A percentile compares a stretch with the other conserved stretches of the same genome.
These are phyloP conservation scores for Meloe dianella DNA, from an alignment of 2,888 invertebrate genomes.

Conservation along the genomic window DNA sequence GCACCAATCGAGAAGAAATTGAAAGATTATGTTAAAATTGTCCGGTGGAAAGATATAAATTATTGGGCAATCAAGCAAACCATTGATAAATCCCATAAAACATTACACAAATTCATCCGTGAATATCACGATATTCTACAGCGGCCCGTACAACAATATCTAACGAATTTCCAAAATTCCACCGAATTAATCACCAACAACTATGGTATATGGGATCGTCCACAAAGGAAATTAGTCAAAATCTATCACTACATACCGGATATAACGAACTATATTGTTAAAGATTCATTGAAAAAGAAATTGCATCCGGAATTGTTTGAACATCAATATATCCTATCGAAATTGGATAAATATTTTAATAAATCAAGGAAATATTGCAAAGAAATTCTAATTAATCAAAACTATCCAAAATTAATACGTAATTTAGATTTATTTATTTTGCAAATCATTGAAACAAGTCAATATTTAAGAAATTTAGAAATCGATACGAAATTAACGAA, in stretches of 20 bases:
- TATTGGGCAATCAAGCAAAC: constrained; percentile 93
- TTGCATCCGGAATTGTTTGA: constrained; percentile 17
- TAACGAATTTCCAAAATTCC: constrained; percentile 54
- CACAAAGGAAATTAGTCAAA: constrained; percentile 61
- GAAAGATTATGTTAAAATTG: constrained; percentile 92
- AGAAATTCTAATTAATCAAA: constrained; percentile 62
- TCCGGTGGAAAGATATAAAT: constrained; percentile 92
- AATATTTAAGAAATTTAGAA: constrained; percentile 71
- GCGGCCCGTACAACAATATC: constrained; percentile 60
- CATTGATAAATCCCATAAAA: constrained; percentile 86
- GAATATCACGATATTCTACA: constrained; percentile 75
- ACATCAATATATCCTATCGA: constrained; percentile 29
- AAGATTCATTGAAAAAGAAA: constrained; percentile 39
- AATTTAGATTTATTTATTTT: constrained; percentile 71
- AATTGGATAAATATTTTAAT: constrained; percentile 56
- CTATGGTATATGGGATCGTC: constrained; percentile 68
- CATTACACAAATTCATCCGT: constrained; percentile 83
- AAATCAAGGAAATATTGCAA: constrained; percentile 72
- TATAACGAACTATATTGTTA: constrained; percentile 49
- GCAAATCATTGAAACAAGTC: constrained; percentile 70
- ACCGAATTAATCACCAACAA: constrained; percentile 48
- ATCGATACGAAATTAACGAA: constrained; percentile 67
- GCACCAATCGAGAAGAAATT: constrained; percentile 90
- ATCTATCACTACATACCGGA: constrained; percentile 61
- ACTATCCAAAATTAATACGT: constrained; percentile 68